Evolutionary conservation across 2,113 vertebrate species (phyloP).

Genomic region (Ptyas mucosa): DNA sequence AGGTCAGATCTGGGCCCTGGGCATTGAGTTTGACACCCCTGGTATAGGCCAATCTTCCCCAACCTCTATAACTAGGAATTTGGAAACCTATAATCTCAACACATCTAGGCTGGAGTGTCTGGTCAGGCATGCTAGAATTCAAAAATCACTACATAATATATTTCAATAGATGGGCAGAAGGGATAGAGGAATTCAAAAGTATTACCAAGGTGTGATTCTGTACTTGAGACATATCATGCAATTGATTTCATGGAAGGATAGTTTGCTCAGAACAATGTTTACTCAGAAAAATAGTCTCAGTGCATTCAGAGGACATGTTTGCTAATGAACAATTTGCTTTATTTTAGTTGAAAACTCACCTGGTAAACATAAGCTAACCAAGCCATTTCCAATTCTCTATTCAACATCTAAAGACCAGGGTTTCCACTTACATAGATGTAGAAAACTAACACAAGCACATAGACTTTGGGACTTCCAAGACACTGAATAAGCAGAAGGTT

Average conservation of each 20-base stretch:
- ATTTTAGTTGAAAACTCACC: not conserved
- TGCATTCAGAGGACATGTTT: not conserved
- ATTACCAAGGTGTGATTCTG: not conserved
- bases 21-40: too few relatives aligned
- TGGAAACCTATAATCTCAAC: not conserved
- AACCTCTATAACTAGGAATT: not conserved
- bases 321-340: not conserved
- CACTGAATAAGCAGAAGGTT: conserved; percentile 31
- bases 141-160: not conserved
- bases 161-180: not conserved
- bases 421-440: conserved; percentile 7
- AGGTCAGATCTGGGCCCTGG: too few relatives aligned
- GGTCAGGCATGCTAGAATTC: not conserved
- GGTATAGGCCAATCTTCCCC: not conserved
- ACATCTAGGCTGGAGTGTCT: not conserved
- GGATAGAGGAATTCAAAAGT: not conserved
- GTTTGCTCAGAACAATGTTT: not conserved
- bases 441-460: conserved; percentile 15
- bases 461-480: conserved; percentile 22
- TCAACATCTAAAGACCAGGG: not conserved
- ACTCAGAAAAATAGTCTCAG: not conserved
- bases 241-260: not conserved
- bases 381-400: not conserved
- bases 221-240: not conserved
- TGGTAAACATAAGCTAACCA: not conserved